Percentiles rank a stretch among this genome's conserved stretches.
Evolutionary conservation across 2,888 invertebrate genomes (phyloP).

Genomic region (Zygaena filipendulae): DNA sequence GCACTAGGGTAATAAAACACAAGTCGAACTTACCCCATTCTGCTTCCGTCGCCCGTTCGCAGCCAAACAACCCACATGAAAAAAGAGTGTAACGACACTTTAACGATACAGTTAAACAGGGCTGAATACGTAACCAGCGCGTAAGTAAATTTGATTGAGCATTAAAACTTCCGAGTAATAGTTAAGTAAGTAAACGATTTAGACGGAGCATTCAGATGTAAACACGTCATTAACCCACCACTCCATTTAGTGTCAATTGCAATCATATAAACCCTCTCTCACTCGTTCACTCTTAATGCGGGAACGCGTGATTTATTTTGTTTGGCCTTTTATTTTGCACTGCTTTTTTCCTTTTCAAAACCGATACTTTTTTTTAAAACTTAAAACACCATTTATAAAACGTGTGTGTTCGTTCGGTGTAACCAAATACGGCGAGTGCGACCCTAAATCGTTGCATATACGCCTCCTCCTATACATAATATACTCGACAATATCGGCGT

Average conservation of each 20-base stretch:
- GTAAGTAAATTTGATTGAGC: constrained; percentile 45
- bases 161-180: constrained; percentile 42
- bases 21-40: constrained; percentile 67
- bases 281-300: background rate
- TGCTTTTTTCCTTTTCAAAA: too few relatives aligned
- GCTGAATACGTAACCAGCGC: constrained; percentile 33
- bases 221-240: constrained; percentile 27
- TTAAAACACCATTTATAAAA: too few relatives aligned
- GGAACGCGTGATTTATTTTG: too few relatives aligned
- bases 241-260: constrained; percentile 17
- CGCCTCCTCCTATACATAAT: too few relatives aligned
- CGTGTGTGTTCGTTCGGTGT: too few relatives aligned
- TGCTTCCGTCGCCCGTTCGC: constrained; percentile 37
- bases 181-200: constrained; percentile 28
- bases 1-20: constrained; percentile 31
- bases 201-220: constrained; percentile 23
- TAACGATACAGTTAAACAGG: constrained; percentile 52
- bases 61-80: constrained; percentile 56
- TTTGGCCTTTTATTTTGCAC: too few relatives aligned
- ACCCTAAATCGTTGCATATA: too few relatives aligned
- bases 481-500: too few relatives aligned
- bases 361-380: too few relatives aligned
- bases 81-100: constrained; percentile 53
- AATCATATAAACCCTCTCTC: constrained; percentile 12
- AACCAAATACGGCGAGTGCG: too few relatives aligned